A percentile compares a stretch with the other conserved stretches of the same genome.
Conservation (phyloP, 30 jellyfish, hydroid and myxozoan genomes). For the Hydra vulgaris region DNA sequence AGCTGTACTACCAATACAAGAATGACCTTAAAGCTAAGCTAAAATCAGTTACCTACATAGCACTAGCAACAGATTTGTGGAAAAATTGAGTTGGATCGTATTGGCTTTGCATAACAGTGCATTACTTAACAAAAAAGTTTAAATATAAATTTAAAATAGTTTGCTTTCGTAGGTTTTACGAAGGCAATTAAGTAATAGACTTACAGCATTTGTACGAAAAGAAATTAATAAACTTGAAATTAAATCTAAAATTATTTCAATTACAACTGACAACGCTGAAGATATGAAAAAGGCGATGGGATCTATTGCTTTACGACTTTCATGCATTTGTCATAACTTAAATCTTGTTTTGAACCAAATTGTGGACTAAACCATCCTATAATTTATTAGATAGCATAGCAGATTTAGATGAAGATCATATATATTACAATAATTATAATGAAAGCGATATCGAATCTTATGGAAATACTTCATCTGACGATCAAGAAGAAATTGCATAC, state of each 20-base stretch:
- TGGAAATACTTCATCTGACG: background rate
- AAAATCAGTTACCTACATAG: background rate
- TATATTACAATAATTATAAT: background rate
- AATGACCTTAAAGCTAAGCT: background rate
- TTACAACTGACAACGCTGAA: background rate
- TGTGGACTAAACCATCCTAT: background rate
- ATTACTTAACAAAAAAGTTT: background rate
- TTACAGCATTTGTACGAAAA: background rate
- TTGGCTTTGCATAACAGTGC: background rate
- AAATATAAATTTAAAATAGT: background rate
- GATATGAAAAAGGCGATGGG: background rate
- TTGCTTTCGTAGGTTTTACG: background rate
- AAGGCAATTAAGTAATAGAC: background rate
- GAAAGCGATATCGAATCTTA: background rate
- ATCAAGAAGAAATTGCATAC: background rate
- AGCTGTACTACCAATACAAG: background rate
- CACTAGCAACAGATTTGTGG: background rate
- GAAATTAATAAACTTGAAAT: background rate
- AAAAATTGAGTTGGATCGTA: background rate
- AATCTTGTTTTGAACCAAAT: background rate
- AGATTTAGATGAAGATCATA: background rate
- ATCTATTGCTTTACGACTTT: background rate
- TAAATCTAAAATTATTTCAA: background rate
- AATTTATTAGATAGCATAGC: background rate
- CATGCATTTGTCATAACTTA: background rate